Percentiles rank a stretch among this genome's conserved stretches.
Conservation (phyloP, 2,797 vertebrate species). For the Cyclura pinguis region DNA sequence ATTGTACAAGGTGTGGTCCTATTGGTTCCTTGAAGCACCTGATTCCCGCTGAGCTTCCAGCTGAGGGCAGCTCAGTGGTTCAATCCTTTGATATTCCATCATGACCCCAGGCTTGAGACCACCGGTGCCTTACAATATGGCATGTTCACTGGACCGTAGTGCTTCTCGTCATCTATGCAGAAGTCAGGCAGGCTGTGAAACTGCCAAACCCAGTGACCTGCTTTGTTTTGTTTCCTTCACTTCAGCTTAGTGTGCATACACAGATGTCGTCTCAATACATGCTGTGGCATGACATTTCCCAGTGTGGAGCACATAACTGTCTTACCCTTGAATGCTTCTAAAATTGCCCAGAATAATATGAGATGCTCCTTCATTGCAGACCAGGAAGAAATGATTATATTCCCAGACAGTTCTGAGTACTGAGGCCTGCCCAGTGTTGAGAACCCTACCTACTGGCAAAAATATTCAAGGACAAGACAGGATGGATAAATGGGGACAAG, state of each 20-base stretch:
- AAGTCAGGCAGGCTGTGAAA: neutral
- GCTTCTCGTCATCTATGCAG: slow-evolving; percentile 4
- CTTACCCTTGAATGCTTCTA: neutral
- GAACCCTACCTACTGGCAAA: neutral
- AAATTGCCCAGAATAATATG: neutral
- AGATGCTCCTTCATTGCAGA: neutral
- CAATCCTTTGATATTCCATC: neutral
- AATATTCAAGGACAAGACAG: neutral
- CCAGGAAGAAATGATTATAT: neutral
- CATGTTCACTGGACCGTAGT: neutral
- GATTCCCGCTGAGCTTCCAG: neutral
- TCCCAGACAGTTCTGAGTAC: neutral
- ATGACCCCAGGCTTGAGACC: neutral
- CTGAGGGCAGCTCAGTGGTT: neutral
- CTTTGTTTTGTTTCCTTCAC: neutral
- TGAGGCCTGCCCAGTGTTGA: neutral
- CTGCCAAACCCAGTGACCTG: neutral
- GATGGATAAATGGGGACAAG: neutral
- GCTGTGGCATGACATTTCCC: neutral
- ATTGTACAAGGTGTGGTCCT: neutral
- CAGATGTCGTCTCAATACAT: neutral
- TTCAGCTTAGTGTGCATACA: neutral
- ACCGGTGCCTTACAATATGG: neutral
- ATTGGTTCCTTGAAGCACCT: neutral
- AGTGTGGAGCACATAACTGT: neutral